Evolutionary conservation across 2,797 vertebrate species (phyloP).

Genomic region (Oreonectes daqikongensis): DNA sequence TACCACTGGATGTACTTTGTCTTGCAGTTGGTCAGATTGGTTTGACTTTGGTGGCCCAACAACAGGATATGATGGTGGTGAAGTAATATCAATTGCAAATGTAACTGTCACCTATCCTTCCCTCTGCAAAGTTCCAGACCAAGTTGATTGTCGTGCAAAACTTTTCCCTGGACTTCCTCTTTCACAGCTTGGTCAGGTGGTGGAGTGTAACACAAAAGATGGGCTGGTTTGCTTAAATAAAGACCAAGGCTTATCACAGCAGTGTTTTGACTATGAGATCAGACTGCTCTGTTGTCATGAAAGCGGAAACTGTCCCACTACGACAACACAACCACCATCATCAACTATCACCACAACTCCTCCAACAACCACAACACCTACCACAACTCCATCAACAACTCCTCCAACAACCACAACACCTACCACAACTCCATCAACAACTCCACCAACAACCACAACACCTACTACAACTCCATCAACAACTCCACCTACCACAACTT

Average conservation of each 20-base stretch:
- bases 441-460: background rate
- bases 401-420: background rate
- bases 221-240: conserved; percentile 44
- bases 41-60: conserved; percentile 36
- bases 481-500: too few relatives aligned
- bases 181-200: conserved; percentile 39
- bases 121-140: conserved; percentile 10
- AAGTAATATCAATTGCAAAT: conserved; percentile 23
- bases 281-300: conserved; percentile 38
- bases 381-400: too few relatives aligned
- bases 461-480: background rate
- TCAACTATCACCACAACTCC: background rate
- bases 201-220: conserved; percentile 35
- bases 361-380: too few relatives aligned
- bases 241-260: conserved; percentile 32
- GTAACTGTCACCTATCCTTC: conserved; percentile 10
- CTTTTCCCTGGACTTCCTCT: conserved; percentile 23
- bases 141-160: conserved; percentile 45
- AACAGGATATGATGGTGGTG: conserved; percentile 39
- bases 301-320: conserved; percentile 3
- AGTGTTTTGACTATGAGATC: conserved; percentile 51
- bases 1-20: background rate
- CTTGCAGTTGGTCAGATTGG: conserved; percentile 49
- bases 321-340: background rate
- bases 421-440: background rate